Evolutionary conservation across 2,113 vertebrate genomes (phyloP), one percentile per base, ranked within the genome.

Genomic region (Halichoeres trimaculatus): DNA sequence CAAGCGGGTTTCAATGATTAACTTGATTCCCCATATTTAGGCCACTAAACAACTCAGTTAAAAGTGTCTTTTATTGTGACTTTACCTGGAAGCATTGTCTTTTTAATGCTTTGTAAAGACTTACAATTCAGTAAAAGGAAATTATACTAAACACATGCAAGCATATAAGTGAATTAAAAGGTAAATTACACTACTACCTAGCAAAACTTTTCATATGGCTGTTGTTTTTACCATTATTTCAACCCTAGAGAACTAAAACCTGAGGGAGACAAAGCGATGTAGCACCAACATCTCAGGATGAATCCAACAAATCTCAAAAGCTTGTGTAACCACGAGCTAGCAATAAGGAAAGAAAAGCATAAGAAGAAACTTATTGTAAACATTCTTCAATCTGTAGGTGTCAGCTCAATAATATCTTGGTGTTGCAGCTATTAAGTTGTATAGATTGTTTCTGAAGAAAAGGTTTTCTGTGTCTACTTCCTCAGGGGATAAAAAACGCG

Each of bases 21-120:
- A 64, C 40, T 85, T 70, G 72, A 74, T 60, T 61, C 57, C 71
- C 50, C 43, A 61, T 54, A 67, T 78, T 60, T 73, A 75, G 74
- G 74, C 66, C 70, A 74, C 81, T 51, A 64, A 63, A 61, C 48
- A 36, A 47, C 43, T 50, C 36, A 1, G 63, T 67, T 72, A 47
- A 68, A 74, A 13, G 61, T 78, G 59, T 50, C 2, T 63, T 66
- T 63, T 30, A 55, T 47, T 73, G 43, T 45, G 65, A 56, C 52
- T 57, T 57, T 50, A 82, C 20, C 86, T 64, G 78, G 77, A 79
- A 66, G n/a, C 12, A 43, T 56, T 34, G 36, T 50, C 48, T 71
- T 66, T 13, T 10, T 38, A 53, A 53, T 53, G 57, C 24, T 69
- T 81, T 11, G 22, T 34, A 56, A 70, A 9, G 47, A n/a, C 20